phyloP scores from a whole-genome alignment of 1,140 invertebrate genomes.

The Danaus plexippus region DNA sequence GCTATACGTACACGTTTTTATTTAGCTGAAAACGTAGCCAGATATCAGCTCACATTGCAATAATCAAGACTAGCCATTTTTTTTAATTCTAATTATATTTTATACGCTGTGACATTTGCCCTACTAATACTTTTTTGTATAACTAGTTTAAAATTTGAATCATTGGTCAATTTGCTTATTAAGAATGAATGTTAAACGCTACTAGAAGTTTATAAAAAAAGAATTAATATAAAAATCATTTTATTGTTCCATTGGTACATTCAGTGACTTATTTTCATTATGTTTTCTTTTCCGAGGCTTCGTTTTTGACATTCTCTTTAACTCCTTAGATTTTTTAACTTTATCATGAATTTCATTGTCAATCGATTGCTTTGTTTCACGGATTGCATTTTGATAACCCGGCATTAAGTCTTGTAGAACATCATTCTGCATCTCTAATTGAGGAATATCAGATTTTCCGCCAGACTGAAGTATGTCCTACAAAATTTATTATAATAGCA shows the following conservation, averaged over 20 bases:
- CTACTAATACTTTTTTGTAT: too few relatives aligned
- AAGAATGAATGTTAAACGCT: constrained; percentile 1
- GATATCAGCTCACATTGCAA: too few relatives aligned
- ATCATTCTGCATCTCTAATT: constrained; percentile 58
- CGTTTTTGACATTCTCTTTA: constrained; percentile 55
- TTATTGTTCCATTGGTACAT: constrained; percentile 7
- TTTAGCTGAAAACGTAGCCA: too few relatives aligned
- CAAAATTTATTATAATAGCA: constrained; percentile 25
- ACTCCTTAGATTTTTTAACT: constrained; percentile 60
- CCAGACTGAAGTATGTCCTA: constrained; percentile 58
- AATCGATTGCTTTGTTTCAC: constrained; percentile 60
- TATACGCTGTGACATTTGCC: too few relatives aligned
- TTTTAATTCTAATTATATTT: too few relatives aligned
- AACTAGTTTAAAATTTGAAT: neutral
- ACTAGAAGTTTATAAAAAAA: too few relatives aligned
- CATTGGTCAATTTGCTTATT: neutral
- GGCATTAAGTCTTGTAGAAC: constrained; percentile 53
- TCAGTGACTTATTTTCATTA: constrained; percentile 13
- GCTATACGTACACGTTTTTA: too few relatives aligned
- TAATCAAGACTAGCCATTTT: too few relatives aligned
- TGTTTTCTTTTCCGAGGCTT: constrained; percentile 47
- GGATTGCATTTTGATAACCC: constrained; percentile 65
- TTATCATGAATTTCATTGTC: constrained; percentile 51
- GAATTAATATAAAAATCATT: neutral
- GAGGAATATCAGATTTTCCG: constrained; percentile 48